phyloP scores from a whole-genome alignment of 2,888 invertebrate species.

The Harmothoe impar region DNA sequence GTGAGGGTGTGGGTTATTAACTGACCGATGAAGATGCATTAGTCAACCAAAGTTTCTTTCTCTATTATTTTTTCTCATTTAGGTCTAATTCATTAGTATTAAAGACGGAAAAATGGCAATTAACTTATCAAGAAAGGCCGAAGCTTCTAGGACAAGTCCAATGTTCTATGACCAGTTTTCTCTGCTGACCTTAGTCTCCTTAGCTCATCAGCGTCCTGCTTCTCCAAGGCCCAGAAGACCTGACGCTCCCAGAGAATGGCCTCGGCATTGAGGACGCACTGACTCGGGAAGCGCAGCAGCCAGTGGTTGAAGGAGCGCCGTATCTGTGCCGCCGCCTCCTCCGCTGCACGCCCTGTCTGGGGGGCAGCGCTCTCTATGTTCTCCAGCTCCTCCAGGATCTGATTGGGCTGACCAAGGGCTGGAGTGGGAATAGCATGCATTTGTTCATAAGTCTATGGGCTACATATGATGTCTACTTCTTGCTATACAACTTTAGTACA shows the following conservation, averaged over 20 bases:
- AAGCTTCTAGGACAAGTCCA: too few species aligned
- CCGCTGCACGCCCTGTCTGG: conserved; percentile 46
- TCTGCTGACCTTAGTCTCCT: conserved; percentile 69
- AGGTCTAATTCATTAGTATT: too few species aligned
- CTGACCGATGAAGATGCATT: too few species aligned
- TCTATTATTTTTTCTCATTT: too few species aligned
- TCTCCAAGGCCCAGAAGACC: conserved; percentile 75
- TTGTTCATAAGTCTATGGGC: too few species aligned
- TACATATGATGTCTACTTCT: too few species aligned
- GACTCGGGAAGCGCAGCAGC: conserved; percentile 80
- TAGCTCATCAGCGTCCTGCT: conserved; percentile 75
- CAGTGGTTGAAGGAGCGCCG: conserved; percentile 78
- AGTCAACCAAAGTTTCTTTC: too few species aligned
- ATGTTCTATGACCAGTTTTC: neutral
- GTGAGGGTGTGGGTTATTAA: too few species aligned
- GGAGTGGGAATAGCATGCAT: conserved; percentile 50
- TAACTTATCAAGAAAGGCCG: too few species aligned
- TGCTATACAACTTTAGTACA: too few species aligned
- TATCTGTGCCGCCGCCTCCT: conserved; percentile 65
- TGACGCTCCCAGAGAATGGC: conserved; percentile 79
- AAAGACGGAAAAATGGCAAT: too few species aligned
- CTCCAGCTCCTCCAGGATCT: conserved; percentile 78
- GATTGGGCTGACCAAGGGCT: conserved; percentile 57
- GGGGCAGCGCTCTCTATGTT: conserved; percentile 39
- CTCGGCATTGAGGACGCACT: conserved; percentile 80